Conservation (phyloP, 1,140 invertebrate species). For the Sminthurinus signatus region DNA sequence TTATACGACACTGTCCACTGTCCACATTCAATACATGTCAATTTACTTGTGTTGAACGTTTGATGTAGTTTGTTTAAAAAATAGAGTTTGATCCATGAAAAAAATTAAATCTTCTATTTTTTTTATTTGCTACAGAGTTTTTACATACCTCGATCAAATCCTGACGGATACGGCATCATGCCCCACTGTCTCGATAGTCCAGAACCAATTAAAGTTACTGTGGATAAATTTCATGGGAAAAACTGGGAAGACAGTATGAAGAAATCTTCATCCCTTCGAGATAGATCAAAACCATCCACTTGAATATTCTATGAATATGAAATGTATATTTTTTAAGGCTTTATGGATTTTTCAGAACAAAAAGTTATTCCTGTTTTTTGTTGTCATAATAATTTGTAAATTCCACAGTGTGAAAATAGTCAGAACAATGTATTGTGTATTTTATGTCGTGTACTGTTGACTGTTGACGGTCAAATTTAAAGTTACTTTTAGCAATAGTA, state of each 20-base stretch:
- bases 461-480: no score
- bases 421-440: no score
- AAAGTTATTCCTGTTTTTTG: neutral
- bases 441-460: no score
- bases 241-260: constrained; percentile 49
- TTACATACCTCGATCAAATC: constrained; percentile 52
- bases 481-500: no score
- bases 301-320: no score
- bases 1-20: no score
- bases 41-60: no score
- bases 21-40: no score
- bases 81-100: no score
- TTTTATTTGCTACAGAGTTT: constrained; percentile 55
- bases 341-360: neutral
- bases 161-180: constrained; percentile 49
- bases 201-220: constrained; percentile 45
- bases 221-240: constrained; percentile 49
- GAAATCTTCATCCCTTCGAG: constrained; percentile 36
- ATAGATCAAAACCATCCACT: constrained; percentile 16
- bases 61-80: no score
- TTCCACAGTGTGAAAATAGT: no score
- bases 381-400: neutral
- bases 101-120: no score
- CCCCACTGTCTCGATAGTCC: constrained; percentile 50
- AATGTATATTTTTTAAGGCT: neutral